Evolutionary conservation across 1,140 invertebrate species (phyloP), one percentile per base, ranked within the genome.

Genomic region (Tyrophagus putrescentiae): DNA sequence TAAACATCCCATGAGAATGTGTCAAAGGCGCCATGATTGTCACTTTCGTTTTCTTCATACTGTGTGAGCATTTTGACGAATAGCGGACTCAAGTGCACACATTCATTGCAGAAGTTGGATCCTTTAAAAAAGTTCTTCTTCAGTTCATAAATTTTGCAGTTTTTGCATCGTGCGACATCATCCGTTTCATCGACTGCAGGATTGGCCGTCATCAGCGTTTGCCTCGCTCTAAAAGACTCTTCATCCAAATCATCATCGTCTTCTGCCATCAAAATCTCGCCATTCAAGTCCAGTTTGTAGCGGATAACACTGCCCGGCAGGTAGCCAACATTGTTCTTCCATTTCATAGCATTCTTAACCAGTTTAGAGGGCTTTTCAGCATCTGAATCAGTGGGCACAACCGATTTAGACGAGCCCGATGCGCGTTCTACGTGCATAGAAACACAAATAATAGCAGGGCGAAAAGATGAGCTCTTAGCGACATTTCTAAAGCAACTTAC

Each of bases 221-320:
- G 52, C 13, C 21, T 36, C 52, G 23, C 42, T 31, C 32, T 11
- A 57, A 25, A 3, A 2, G 36, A 7, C 33, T 42, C 56, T 23
- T 65, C 52, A 18, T 65, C 64, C 28, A 64, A 67, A n/a, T n/a
- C n/a, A n/a, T n/a, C n/a, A n/a, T n/a, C n/a, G 31, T 80, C 77
- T 34, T 83, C 81, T 1, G 84, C 70, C 16, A 88, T 73, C 72
- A 91, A 85, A 66, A 91, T 78, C 16, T 86, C 72, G 34, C 84
- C 85, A 73, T 86, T 87, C 68, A 89, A 85, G 73, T 90, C 90
- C 42, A 87, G 75, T 61, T 79, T 79, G 70, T 92, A 90, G 74
- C 80, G 80, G 13, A 82, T 72, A 50, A 76, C 76, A 69, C 84
- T 87, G n/a, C 86, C 87, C 60, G 81, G 81, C 18, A 89, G 73